Base-by-base conservation (phyloP, 2,113 vertebrate genomes). In the Passer domesticus region DNA sequence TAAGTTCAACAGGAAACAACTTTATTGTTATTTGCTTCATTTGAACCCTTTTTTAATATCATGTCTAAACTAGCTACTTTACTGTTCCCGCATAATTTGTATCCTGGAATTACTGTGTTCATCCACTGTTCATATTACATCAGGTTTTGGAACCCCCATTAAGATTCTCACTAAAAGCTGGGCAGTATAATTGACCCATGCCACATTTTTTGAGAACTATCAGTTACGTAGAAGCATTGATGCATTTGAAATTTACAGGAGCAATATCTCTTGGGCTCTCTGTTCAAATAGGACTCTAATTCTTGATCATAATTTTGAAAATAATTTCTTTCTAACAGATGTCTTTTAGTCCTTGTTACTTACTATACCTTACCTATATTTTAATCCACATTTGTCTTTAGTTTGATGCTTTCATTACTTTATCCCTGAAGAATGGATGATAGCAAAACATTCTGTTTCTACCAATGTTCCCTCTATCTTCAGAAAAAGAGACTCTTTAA, bases 121-220 rank as follows among this genome's bases (percentile, higher is more conserved):
- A 76, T n/a, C 20, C 35, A 43, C 5, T 53, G 22, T 22, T 89
- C 68, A 31, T 39, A 68, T 23, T 76, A n/a, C 1, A 0, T 21
- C 49, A 43, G 4, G 21, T 60, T 80, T 58, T 0, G 0, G 50
- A 87, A 62, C 3, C 7, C 2, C 8, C 12, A 4, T 41, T 49
- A 87, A 62, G 9, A 77, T 44, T 62, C 19, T 52, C 31, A 49
- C 9, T 60, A 53, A 77, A 77, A 62, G 7, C 20, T 81, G 25
- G 10, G 17, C 43, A 62, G 20, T 49, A 28, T n/a, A 81, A 84
- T 27, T 73, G 64, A 66, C 5, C 7, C 27, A 80, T 44, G 14
- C 6, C 15, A 23, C 5, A 1, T 27, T 52, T 60, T 68, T 43
- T 72, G 27, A 75, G 62, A 91, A 70, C 8, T 53, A 16, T 60